phyloP scores from a whole-genome alignment of 2,888 invertebrate genomes.

The Gibbula magus region DNA sequence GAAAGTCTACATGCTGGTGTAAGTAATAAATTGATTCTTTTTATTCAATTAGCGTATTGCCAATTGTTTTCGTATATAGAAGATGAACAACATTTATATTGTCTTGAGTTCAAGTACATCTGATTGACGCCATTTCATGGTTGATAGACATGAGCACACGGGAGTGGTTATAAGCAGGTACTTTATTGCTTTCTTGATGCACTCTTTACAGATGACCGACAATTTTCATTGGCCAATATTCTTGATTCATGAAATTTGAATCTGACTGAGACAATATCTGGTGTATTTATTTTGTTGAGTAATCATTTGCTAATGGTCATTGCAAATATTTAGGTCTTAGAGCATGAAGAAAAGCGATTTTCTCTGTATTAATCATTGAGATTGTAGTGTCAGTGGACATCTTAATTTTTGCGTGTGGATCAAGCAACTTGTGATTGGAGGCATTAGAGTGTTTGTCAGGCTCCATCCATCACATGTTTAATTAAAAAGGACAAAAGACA shows the following conservation, averaged over 20 bases:
- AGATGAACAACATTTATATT: no score
- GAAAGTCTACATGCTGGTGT: no score
- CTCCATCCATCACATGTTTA: constrained; percentile 27
- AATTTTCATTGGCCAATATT: not conserved
- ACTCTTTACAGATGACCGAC: not conserved
- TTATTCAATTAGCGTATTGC: no score
- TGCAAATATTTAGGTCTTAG: constrained; percentile 22
- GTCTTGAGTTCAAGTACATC: no score
- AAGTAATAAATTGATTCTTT: no score
- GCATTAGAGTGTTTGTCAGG: constrained; percentile 19
- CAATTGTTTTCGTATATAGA: no score
- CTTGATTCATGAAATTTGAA: not conserved
- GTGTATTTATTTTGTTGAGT: constrained; percentile 9
- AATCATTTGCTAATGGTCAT: constrained; percentile 24
- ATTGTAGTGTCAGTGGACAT: not conserved
- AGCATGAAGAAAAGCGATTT: constrained; percentile 9
- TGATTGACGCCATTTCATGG: no score
- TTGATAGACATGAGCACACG: no score
- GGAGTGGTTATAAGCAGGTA: no score
- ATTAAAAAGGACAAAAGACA: constrained; percentile 30
- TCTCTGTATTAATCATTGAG: constrained; percentile 7
- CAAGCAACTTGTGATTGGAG: constrained; percentile 21
- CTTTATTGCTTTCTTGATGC: no score
- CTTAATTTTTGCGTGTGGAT: constrained; percentile 16
- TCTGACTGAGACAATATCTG: not conserved